Conservation (phyloP, 2,797 vertebrate genomes). For the Argentina silus region DNA sequence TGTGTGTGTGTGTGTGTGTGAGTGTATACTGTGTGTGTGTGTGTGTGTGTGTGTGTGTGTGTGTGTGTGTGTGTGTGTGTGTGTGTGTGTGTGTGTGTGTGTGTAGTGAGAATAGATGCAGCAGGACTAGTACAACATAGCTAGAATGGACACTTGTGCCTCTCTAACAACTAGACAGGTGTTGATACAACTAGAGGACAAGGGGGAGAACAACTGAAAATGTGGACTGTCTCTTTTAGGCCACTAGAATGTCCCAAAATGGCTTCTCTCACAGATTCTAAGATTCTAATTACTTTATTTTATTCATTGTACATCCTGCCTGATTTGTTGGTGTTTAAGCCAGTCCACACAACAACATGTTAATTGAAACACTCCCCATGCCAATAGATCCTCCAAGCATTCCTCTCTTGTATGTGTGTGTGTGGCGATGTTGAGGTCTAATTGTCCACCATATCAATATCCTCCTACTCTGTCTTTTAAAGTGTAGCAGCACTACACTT, state of each 20-base stretch:
- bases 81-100: too few species aligned
- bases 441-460: conserved; percentile 4
- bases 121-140: not conserved
- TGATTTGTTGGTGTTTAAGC: not conserved
- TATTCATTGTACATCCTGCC: not conserved
- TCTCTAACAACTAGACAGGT: not conserved
- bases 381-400: not conserved
- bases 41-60: not conserved
- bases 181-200: not conserved
- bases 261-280: not conserved
- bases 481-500: not conserved
- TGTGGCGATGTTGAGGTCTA: not conserved
- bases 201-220: not conserved
- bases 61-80: too few species aligned
- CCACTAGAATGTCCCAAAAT: not conserved
- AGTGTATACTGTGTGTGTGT: conserved; percentile 4
- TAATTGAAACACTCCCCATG: not conserved
- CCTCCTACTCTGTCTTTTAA: not conserved
- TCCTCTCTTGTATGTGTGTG: not conserved
- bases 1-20: too few species aligned
- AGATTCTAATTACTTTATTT: not conserved
- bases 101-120: not conserved
- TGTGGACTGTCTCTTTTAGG: not conserved
- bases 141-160: conserved; percentile 2
- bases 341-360: not conserved